Evolutionary conservation across 2,888 invertebrate species (phyloP).

Genomic region (Isoperla grammatica): DNA sequence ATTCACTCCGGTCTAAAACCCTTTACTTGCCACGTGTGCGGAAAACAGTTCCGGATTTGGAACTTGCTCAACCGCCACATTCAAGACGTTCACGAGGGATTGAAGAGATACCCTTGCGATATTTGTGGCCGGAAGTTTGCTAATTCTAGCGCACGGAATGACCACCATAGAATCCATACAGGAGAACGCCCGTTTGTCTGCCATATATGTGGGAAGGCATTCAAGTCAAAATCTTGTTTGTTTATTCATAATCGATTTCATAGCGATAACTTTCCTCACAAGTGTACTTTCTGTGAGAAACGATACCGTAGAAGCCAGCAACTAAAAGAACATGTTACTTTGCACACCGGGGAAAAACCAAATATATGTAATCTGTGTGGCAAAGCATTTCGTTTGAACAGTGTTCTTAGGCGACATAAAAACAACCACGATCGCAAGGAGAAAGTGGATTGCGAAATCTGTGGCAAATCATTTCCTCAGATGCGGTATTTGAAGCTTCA

Average conservation of each 20-base stretch:
- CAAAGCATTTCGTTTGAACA: constrained; percentile 46
- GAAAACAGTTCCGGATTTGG: constrained; percentile 50
- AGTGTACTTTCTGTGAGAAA: constrained; percentile 16
- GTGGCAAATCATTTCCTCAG: constrained; percentile 44
- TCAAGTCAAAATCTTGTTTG: constrained; percentile 15
- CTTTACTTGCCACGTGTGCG: constrained; percentile 60
- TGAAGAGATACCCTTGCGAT: constrained; percentile 54
- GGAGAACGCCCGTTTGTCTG: constrained; percentile 55
- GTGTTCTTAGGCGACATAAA: constrained; percentile 51
- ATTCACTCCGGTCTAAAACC: constrained; percentile 54
- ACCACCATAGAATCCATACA: constrained; percentile 54
- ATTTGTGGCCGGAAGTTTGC: constrained; percentile 54
- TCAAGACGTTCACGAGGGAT: constrained; percentile 55
- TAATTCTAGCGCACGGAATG: constrained; percentile 48
- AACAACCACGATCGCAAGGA: constrained; percentile 46
- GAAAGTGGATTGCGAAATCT: constrained; percentile 31
- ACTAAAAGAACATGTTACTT: constrained; percentile 8
- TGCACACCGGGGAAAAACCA: constrained; percentile 23
- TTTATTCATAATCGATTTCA: constrained; percentile 18
- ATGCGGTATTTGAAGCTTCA: constrained; percentile 45
- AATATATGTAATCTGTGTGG: constrained; percentile 29
- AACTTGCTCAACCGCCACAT: constrained; percentile 42
- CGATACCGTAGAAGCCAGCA: constrained; percentile 20
- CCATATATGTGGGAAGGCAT: constrained; percentile 51
- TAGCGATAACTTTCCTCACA: constrained; percentile 16